phyloP scores from a whole-genome alignment of 2,797 vertebrate genomes.

The Uromys caudimaculatus region DNA sequence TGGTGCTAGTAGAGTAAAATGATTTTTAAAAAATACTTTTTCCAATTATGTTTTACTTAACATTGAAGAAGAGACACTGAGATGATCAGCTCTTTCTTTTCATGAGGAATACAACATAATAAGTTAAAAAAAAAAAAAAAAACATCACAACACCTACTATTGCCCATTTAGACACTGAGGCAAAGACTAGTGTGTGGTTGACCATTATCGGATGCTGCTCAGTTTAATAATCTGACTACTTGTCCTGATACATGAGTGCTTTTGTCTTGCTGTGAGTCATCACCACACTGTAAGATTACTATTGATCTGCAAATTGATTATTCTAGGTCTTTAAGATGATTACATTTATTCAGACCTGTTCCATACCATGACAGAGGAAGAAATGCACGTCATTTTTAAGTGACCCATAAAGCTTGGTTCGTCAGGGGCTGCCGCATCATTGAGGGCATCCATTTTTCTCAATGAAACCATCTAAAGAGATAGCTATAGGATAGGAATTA shows the following conservation, averaged over 20 bases:
- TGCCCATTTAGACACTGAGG: slow-evolving; percentile 51
- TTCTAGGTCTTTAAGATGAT: slow-evolving; percentile 74
- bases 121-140: slow-evolving; percentile 28
- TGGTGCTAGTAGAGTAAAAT: slow-evolving; percentile 20
- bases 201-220: slow-evolving; percentile 51
- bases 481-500: slow-evolving; percentile 54
- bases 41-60: slow-evolving; percentile 73
- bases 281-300: slow-evolving; percentile 50
- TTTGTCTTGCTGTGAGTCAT: slow-evolving; percentile 50
- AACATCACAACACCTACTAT: not conserved
- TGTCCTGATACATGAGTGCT: slow-evolving; percentile 28
- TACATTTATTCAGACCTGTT: slow-evolving; percentile 49
- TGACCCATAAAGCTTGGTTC: slow-evolving; percentile 18
- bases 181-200: not conserved
- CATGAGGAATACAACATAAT: not conserved
- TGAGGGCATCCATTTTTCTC: slow-evolving; percentile 35
- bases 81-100: slow-evolving; percentile 39
- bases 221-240: slow-evolving; percentile 54
- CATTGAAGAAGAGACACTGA: slow-evolving; percentile 30
- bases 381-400: slow-evolving; percentile 51
- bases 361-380: slow-evolving; percentile 51
- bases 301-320: slow-evolving; percentile 65
- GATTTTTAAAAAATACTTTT: slow-evolving; percentile 52
- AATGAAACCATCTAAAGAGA: slow-evolving; percentile 54
- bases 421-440: not conserved